Conservation (phyloP, 2,888 invertebrate species). For the Tipula confusa region DNA sequence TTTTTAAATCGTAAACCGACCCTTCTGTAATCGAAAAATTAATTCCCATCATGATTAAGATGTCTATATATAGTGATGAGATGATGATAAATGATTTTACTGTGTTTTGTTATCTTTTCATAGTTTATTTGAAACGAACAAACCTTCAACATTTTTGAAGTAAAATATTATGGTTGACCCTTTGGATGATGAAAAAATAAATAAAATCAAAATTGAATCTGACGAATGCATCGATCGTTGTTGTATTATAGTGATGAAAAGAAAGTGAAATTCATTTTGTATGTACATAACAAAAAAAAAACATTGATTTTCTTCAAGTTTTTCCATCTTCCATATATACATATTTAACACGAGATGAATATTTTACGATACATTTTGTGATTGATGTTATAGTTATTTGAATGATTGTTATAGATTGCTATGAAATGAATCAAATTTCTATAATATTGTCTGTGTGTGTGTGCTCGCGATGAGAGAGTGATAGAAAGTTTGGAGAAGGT, state of each 20-base stretch:
- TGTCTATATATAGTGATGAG: not conserved
- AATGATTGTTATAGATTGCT: constrained; percentile 25
- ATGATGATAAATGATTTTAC: not conserved
- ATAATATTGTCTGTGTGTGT: no score
- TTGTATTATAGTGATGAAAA: not conserved
- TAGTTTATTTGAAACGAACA: not conserved
- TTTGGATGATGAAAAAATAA: not conserved
- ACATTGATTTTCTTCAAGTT: constrained; percentile 1
- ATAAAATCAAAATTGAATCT: not conserved
- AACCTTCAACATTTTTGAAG: not conserved
- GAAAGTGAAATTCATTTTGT: not conserved
- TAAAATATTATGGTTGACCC: not conserved
- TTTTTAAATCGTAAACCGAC: not conserved
- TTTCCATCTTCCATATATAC: not conserved
- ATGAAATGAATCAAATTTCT: constrained; percentile 15
- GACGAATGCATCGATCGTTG: not conserved
- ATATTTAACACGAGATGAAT: not conserved
- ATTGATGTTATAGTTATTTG: not conserved
- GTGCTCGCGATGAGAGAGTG: not conserved
- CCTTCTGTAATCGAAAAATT: not conserved
- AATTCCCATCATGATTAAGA: not conserved
- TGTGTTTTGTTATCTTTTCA: not conserved
- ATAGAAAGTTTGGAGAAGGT: not conserved
- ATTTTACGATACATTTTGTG: not conserved
- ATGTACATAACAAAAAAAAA: not conserved